Evolutionary conservation across 2,888 invertebrate genomes (phyloP).

Genomic region (Chorisops tibialis): DNA sequence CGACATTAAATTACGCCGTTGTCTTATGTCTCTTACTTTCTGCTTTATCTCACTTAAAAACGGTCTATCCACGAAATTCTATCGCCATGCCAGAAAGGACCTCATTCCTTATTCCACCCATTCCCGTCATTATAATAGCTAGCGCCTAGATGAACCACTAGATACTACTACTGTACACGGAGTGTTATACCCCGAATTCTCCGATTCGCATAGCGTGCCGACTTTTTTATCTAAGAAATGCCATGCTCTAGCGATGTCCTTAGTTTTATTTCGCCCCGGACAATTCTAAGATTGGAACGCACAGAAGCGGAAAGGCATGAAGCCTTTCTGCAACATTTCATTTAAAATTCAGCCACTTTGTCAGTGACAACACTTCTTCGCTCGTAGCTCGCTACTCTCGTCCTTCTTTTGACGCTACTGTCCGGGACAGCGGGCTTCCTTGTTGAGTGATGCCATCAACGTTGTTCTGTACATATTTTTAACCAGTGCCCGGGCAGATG

Average conservation of each 20-base stretch:
- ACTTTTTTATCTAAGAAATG: conserved; percentile 22
- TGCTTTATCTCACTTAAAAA: conserved; percentile 1
- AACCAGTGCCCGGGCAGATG: too few relatives aligned
- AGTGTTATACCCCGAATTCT: neutral
- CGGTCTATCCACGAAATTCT: conserved; percentile 6
- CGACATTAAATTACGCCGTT: conserved; percentile 26
- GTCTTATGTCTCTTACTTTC: conserved; percentile 6
- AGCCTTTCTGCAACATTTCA: conserved; percentile 28
- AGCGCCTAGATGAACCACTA: neutral
- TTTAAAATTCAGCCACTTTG: conserved; percentile 32
- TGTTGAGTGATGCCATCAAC: conserved; percentile 17
- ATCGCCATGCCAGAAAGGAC: neutral
- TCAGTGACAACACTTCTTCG: conserved; percentile 28
- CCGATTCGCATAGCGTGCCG: neutral
- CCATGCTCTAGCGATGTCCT: conserved; percentile 11
- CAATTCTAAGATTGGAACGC: conserved; percentile 23
- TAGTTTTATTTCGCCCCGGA: conserved; percentile 27
- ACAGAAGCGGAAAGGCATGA: conserved; percentile 27
- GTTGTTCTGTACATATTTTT: neutral
- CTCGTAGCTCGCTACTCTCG: conserved; percentile 2
- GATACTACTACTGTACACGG: neutral
- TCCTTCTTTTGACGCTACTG: too few relatives aligned
- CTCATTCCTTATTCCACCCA: neutral
- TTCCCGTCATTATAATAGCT: neutral
- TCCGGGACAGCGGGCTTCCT: neutral